Base-by-base conservation (phyloP, 2,888 invertebrate species). In the Trachelus troglodyta region DNA sequence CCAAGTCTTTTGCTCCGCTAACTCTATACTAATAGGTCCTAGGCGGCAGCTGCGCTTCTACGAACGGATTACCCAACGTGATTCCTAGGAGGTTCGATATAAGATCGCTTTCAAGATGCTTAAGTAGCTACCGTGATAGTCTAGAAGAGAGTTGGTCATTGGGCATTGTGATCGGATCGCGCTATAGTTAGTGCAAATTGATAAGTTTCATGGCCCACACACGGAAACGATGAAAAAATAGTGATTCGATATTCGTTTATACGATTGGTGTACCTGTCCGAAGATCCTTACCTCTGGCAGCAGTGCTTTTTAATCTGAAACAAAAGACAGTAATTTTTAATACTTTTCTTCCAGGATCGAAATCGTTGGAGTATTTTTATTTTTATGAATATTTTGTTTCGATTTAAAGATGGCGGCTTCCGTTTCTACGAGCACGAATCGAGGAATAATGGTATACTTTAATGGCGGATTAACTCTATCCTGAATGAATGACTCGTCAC, bases 271-370 rank as follows among this genome's bases (percentile, higher is more conserved):
- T 56, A 9, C 23, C 23, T 56, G 56, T 56, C 6, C 12, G 31
- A 69, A 69, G 56, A 75, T 82, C 75, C 83, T 90, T 85, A 91
- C 91, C 91, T 90, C 90, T 87, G 86, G 90, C 90, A 77, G 89
- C 87, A 34, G 89, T 86, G 80, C 89, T 90, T 83, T 91, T 91
- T 81, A 91, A 84, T 83, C 90, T 90, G 90, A 79, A 90, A 90
- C 87, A 87, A 69, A 85, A 79, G 81, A 56, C 75, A 77, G 35
- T 78, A 6, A 76, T 12, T 23, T 23, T 56, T 56, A 56, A 56
- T 56, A 56, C 6, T 56, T 56, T 56, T 23, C 2, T 1, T 0
- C 23, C 0, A 56, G 9, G 0, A 56, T 56, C 23, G 23, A 56
- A 56, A 9, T 56, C 9, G 23, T 56, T 56, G 1, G 23, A 6